Percentiles rank a stretch among this genome's conserved stretches.
Evolutionary conservation across 1,140 invertebrate species (phyloP).

Genomic region (Drosophila setifemur): DNA sequence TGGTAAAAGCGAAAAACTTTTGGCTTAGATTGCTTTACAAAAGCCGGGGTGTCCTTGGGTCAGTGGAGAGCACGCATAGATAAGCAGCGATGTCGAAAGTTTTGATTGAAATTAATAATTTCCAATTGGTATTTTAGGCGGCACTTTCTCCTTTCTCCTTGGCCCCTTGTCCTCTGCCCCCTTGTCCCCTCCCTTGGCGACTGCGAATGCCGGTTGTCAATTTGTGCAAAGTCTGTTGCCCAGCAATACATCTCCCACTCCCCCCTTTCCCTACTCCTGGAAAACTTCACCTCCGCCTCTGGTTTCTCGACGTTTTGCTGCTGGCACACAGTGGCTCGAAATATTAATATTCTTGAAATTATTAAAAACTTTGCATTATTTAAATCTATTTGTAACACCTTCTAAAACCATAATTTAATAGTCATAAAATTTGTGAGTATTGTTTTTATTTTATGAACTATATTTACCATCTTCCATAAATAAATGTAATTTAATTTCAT

Average conservation of each 20-base stretch:
- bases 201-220: constrained; percentile 45
- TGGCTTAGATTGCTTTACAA: constrained; percentile 33
- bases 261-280: not conserved
- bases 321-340: too few relatives aligned
- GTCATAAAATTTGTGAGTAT: too few relatives aligned
- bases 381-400: too few relatives aligned
- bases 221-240: constrained; percentile 38
- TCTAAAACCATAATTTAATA: too few relatives aligned
- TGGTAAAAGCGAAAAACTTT: constrained; percentile 45
- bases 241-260: constrained; percentile 1
- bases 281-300: not conserved
- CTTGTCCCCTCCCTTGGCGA: not conserved
- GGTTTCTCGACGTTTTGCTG: too few relatives aligned
- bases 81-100: constrained; percentile 68
- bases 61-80: constrained; percentile 61
- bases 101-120: constrained; percentile 78
- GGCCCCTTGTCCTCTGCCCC: not conserved
- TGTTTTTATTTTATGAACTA: too few relatives aligned
- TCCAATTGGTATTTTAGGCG: constrained; percentile 62
- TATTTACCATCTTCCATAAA: too few relatives aligned
- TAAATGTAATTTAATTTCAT: too few relatives aligned
- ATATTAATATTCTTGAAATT: too few relatives aligned
- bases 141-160: constrained; percentile 5
- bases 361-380: too few relatives aligned
- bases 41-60: not conserved